Base-by-base conservation (phyloP, 2,888 invertebrate species). In the Melanostoma scalare region DNA sequence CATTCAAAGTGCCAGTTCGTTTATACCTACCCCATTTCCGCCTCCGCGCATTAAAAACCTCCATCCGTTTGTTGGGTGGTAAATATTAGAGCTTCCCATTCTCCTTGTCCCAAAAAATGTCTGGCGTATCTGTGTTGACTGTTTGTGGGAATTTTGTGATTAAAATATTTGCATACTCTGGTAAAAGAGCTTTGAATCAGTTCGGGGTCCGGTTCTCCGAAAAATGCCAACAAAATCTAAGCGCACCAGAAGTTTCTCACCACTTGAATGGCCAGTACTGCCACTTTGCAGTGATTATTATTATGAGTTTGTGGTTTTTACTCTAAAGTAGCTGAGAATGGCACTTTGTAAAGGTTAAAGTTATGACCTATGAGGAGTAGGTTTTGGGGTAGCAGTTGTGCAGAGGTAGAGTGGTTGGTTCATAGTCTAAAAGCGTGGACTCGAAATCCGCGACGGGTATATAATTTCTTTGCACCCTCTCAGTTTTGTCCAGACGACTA, bases 111-210 rank as follows among this genome's bases (percentile, higher is more conserved):
- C 58, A 56, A 36, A 61, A 52, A 73, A 74, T 84, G 78, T 71
- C 74, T 73, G 74, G 79, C 78, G 82, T 78, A 84, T 67, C 84
- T 79, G 79, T 79, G 79, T 75, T 78, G 84, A 79, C 74, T 79
- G 84, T 79, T 84, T 84, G 84, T 30, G 84, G 84, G 79, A 84
- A 75, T 84, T 84, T 69, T 67, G 79, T 79, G 84, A 84, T 79
- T 84, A 75, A 84, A 84, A 84, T 84, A 84, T 84, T 84, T 84
- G 74, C 84, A 84, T 78, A 84, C 74, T 84, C 61, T 74, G 63
- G 84, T 74, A 71, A 71, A 61, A 50, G 63, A 74, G 78, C 84
- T 79, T 84, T 84, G 79, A 74, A 84, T 71, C 65, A 60, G 74
- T 67, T 46, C 67, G 20, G 65, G 68, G 44, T 56, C 36, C 20